Percentiles rank a stretch among this genome's conserved stretches.
phyloP scores from a whole-genome alignment of 2,113 vertebrate species.

The Crotalus helleri region DNA sequence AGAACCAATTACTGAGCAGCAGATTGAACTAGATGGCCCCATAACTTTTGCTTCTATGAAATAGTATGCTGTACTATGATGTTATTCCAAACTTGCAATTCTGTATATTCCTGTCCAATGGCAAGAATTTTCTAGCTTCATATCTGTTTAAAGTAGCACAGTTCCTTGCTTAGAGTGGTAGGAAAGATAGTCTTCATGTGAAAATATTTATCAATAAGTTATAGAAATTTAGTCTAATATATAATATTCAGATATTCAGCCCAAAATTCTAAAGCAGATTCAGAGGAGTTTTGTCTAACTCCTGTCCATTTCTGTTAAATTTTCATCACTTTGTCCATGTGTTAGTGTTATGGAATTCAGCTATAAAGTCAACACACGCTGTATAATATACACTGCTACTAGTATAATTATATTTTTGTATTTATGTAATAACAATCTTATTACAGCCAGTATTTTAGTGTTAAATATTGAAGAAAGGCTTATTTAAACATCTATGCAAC shows the following conservation, averaged over 20 bases:
- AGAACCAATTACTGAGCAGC: not conserved
- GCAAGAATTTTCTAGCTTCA: not conserved
- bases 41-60: no score
- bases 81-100: not conserved
- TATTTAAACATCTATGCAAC: not conserved
- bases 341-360: not conserved
- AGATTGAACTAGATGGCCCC: not conserved
- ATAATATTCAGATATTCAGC: constrained; percentile 44
- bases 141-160: not conserved
- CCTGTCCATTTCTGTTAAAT: not conserved
- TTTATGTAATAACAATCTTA: not conserved
- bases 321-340: not conserved
- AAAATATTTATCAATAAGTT: constrained; percentile 34
- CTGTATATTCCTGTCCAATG: not conserved
- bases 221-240: constrained; percentile 41
- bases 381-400: not conserved
- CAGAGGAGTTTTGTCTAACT: not conserved
- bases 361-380: not conserved
- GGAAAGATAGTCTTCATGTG: not conserved
- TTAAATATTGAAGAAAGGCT: not conserved
- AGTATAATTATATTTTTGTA: not conserved
- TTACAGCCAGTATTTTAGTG: not conserved
- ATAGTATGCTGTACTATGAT: not conserved
- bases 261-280: not conserved
- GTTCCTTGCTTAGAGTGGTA: not conserved